phyloP scores from a whole-genome alignment of 2,113 vertebrate species.

The Chloropsis cyanopogon region DNA sequence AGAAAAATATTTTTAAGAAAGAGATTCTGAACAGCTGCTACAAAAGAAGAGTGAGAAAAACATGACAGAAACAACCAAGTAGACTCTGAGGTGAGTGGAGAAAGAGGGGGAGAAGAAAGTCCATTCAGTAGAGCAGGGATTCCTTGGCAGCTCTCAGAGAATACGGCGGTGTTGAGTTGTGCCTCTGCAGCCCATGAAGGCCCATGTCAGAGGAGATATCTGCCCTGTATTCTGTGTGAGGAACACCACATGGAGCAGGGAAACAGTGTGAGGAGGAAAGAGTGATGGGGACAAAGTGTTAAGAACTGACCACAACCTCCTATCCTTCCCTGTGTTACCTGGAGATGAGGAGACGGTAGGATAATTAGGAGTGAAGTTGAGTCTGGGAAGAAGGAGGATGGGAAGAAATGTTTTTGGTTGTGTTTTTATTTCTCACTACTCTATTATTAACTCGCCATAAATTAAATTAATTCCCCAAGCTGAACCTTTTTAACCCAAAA shows the following conservation, averaged over 20 bases:
- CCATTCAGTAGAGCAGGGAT: neutral
- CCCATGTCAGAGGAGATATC: neutral
- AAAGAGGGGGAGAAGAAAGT: neutral
- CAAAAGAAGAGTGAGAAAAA: neutral
- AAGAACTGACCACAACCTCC: neutral
- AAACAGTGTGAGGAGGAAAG: neutral
- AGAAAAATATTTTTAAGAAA: neutral
- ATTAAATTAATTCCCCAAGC: neutral
- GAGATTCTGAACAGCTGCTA: neutral
- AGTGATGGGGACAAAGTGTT: neutral
- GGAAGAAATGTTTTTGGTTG: neutral
- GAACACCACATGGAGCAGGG: neutral
- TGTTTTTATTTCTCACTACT: neutral
- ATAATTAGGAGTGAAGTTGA: neutral
- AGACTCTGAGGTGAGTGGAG: neutral
- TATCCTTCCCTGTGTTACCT: rapidly evolving
- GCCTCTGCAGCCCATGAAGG: neutral
- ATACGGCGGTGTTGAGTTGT: neutral
- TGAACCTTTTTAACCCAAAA: neutral
- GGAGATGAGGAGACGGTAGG: rapidly evolving
- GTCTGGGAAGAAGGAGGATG: neutral
- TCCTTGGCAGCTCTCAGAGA: neutral
- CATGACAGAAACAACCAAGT: neutral
- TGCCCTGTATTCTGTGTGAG: neutral
- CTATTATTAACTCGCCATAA: neutral